A percentile compares a stretch with the other conserved stretches of the same genome.
phyloP scores from a whole-genome alignment of 2,113 vertebrate genomes.

The Tragelaphus strepsiceros region DNA sequence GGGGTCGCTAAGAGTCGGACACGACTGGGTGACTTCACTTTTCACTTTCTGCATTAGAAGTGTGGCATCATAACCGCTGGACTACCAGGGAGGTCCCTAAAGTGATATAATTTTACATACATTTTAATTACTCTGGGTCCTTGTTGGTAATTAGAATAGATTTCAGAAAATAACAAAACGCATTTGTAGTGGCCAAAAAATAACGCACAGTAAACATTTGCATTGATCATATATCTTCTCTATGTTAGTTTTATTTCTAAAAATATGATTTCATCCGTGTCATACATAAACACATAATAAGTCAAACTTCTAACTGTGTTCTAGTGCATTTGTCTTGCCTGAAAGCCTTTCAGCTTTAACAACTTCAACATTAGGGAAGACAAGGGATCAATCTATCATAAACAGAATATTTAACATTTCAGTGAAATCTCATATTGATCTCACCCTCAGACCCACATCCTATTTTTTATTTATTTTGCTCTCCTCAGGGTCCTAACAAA shows the following conservation, averaged over 20 bases:
- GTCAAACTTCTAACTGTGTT: background rate
- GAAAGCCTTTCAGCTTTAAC: background rate
- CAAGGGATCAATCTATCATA: slow-evolving; percentile 59
- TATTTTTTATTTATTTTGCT: slow-evolving; percentile 74
- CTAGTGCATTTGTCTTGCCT: background rate
- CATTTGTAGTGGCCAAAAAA: background rate
- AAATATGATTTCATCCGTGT: background rate
- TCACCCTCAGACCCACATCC: slow-evolving; percentile 52
- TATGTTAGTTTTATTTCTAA: background rate
- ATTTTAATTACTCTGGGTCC: background rate
- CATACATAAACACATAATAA: background rate
- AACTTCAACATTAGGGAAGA: background rate
- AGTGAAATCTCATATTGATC: slow-evolving; percentile 60
- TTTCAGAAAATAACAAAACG: background rate
- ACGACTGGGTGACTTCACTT: too few species aligned
- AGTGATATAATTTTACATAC: background rate
- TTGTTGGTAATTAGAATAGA: background rate
- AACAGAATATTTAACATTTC: slow-evolving; percentile 47
- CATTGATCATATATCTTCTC: background rate
- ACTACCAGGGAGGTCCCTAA: background rate
- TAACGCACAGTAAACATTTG: background rate
- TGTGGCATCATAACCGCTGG: background rate
- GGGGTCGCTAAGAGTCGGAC: too few species aligned
- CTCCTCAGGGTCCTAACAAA: slow-evolving; percentile 43
- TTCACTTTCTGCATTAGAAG: background rate